Base-by-base conservation (phyloP, 2,888 invertebrate genomes). In the Eupithecia insigniata region DNA sequence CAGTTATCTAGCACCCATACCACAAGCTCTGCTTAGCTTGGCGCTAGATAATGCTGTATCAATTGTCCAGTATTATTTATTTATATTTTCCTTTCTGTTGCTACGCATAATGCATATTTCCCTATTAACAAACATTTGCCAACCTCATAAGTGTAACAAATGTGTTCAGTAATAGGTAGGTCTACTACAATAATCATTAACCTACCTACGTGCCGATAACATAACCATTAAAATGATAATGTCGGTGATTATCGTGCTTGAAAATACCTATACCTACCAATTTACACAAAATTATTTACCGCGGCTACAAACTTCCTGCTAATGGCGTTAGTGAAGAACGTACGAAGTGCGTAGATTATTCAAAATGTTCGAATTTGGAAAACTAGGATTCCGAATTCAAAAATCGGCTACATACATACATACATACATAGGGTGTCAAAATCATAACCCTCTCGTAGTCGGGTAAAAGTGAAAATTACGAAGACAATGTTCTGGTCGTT, bases 171-270 rank as follows among this genome's bases (percentile, higher is more conserved):
- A 69, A 30, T 55, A 22, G 36, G 14, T 55, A 22, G 22, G 3
- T 22, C 51, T 32, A 69, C 67, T 74, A 79, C 78, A 78, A 84
- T 85, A 82, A 85, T 83, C 83, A 80, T 80, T 81, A 83, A 80
- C 80, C 80, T 83, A 78, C 80, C 80, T 81, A 80, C 79, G 67
- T 51, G 64, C 62, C 73, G 86, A 87, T 86, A 86, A 83, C 76
- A 80, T 75, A 72, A 81, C 82, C 84, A 85, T 85, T 85, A 83
- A 78, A 77, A 70, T 81, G 81, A 86, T 84, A 83, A 81, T 77
- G 75, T 65, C 58, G 64, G 72, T 76, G 81, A 85, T 84, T 81
- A 82, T 78, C 78, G 72, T 72, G 67, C 70, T 67, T 34, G 22
- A 30, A 65, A 46, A 28, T 60, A 62, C n/a, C 8, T 18, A 30